These are phyloP conservation scores for Nannobrachium achirus DNA, from an alignment of 2,113 vertebrate genomes.

Conservation along the genomic window DNA sequence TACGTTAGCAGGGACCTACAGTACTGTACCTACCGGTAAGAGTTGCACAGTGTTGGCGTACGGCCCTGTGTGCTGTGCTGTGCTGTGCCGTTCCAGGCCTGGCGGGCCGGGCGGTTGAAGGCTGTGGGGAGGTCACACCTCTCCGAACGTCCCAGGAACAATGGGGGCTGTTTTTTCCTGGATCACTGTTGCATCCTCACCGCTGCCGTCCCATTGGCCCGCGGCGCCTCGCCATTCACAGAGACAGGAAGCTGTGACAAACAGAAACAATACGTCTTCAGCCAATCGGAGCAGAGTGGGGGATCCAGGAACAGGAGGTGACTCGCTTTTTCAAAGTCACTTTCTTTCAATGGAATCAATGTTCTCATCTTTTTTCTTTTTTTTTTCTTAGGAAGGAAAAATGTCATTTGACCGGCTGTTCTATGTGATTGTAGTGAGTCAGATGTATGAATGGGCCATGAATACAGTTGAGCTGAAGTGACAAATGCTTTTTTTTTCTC, in stretches of 20 bases:
- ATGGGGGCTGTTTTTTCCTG: slow-evolving; percentile 79
- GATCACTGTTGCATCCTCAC: slow-evolving; percentile 77
- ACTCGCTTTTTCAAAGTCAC: slow-evolving; percentile 71
- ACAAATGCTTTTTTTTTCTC: slow-evolving; percentile 20
- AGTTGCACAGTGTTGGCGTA: no score
- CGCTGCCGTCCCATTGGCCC: slow-evolving; percentile 64
- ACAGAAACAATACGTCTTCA: slow-evolving; percentile 49
- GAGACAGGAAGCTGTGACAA: slow-evolving; percentile 78
- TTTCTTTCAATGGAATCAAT: slow-evolving; percentile 49
- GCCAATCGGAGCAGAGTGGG: slow-evolving; percentile 54
- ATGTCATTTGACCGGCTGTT: slow-evolving; percentile 21
- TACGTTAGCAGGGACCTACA: not conserved
- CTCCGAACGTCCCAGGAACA: slow-evolving; percentile 67
- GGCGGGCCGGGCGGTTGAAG: slow-evolving; percentile 26
- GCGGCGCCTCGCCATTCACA: slow-evolving; percentile 49
- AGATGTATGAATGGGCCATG: slow-evolving; percentile 34
- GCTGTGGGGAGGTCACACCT: slow-evolving; percentile 57
- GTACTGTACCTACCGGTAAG: not conserved
- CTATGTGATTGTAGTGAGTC: slow-evolving; percentile 53
- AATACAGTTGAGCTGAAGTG: slow-evolving; percentile 25
- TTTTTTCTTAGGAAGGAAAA: not conserved
- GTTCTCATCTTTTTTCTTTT: slow-evolving; percentile 33
- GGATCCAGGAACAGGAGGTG: slow-evolving; percentile 13
- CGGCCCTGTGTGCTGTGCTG: slow-evolving; percentile 24
- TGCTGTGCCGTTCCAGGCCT: slow-evolving; percentile 8